Base-by-base conservation (phyloP, 2,888 invertebrate genomes). In the Drosophila affinis region DNA sequence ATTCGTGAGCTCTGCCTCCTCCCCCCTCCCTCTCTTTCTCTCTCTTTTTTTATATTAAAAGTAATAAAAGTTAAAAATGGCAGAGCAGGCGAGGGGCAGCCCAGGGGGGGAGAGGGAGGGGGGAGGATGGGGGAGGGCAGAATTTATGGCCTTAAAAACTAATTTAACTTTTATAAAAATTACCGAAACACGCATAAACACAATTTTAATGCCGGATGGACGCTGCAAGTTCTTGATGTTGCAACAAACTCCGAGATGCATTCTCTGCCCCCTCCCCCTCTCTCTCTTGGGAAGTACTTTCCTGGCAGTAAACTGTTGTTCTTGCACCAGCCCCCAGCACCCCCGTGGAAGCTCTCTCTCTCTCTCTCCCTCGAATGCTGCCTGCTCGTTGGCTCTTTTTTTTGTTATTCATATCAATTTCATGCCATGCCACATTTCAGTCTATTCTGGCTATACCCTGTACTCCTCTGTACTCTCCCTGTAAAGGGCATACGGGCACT, bases 71-170 rank as follows among this genome's bases (percentile, higher is more conserved):
- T 89, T 85, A 89, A 85, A 39, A 89, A 88, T 78, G 88, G 72
- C 87, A 76, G n/a, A 9, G n/a, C 1, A 1, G 3, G 9, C 18
- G 24, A 32, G 21, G 17, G n/a, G 17, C 45, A 27, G 48, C 52
- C 34, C 7, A 53, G 24, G 5, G 24, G 4, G 24, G 1, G 4
- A 24, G 24, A 5, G 24, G 9, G 9, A 9, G 9, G 9, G 6
- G 7, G 1, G 0, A 7, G 1, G 7, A 1, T 17, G 27, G 7
- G 1, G 0, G 27, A 1, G 7, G 7, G 52, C 78, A 75, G 82
- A 89, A 89, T 86, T 86, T 86, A 86, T 86, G 88, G 89, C 75
- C 88, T 88, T 85, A 86, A 85, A 85, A 86, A 89, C 89, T 86
- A 86, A 86, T 86, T 86, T 86, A 86, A 86, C 88, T 86, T 86